A percentile compares a stretch with the other conserved stretches of the same genome.
phyloP scores from a whole-genome alignment of 2,113 vertebrate genomes.

The Gallinago paraguaiae region DNA sequence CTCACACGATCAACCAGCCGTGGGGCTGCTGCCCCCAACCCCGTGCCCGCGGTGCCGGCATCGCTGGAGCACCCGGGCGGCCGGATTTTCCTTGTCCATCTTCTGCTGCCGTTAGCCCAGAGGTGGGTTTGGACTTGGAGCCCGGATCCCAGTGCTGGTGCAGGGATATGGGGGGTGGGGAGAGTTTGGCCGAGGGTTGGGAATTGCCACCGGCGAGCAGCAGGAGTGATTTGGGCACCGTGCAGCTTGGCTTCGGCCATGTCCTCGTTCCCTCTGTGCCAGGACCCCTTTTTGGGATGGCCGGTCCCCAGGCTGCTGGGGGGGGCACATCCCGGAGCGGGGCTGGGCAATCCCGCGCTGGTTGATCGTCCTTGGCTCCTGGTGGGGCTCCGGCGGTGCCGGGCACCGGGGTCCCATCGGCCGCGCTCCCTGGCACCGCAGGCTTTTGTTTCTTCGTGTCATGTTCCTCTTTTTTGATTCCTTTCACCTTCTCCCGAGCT shows the following conservation, averaged over 20 bases:
- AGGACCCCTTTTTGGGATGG: background rate
- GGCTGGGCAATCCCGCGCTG: background rate
- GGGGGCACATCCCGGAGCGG: background rate
- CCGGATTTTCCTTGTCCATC: background rate
- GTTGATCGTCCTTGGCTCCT: background rate
- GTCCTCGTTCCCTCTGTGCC: background rate
- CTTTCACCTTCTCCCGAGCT: slow-evolving; percentile 75
- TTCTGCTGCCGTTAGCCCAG: rapidly evolving
- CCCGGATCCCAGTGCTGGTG: rapidly evolving
- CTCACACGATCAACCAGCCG: background rate
- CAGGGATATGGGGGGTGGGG: rapidly evolving
- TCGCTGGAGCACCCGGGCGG: background rate
- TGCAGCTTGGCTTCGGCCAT: background rate
- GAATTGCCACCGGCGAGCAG: background rate
- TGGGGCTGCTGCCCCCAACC: background rate
- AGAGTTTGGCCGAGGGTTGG: background rate
- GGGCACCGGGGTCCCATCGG: background rate
- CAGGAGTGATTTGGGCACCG: background rate
- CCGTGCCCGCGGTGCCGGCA: background rate
- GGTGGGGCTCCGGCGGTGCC: background rate
- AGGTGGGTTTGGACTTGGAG: background rate
- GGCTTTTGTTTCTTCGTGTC: slow-evolving; percentile 78
- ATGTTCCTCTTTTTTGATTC: slow-evolving; percentile 69
- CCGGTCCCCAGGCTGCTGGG: background rate
- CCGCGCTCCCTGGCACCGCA: slow-evolving; percentile 49